phyloP scores from a whole-genome alignment of 2,797 vertebrate genomes.

The Amphiprion clarkii region DNA sequence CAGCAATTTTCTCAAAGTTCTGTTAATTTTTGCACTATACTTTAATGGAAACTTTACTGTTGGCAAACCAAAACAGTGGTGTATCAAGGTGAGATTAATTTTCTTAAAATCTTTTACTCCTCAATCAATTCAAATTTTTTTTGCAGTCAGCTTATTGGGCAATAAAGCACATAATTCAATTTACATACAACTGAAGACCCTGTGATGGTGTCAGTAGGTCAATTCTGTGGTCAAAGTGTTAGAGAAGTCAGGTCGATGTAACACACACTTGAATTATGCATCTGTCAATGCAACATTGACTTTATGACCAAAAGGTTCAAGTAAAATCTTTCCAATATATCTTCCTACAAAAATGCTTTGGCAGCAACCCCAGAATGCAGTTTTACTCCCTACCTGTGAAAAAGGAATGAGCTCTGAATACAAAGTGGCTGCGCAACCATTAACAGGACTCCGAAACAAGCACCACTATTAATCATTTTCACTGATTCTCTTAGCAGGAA shows the following conservation, averaged over 20 bases:
- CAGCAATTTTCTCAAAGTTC: too few relatives aligned
- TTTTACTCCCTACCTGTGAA: constrained; percentile 70
- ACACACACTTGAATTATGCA: constrained; percentile 41
- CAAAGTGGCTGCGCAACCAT: constrained; percentile 63
- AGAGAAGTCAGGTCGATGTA: constrained; percentile 18
- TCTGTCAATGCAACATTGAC: constrained; percentile 60
- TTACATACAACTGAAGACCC: constrained; percentile 16
- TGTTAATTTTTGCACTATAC: too few relatives aligned
- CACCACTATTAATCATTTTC: constrained; percentile 76
- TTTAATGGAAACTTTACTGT: too few relatives aligned
- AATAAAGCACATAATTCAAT: constrained; percentile 15
- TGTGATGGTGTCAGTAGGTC: constrained; percentile 18
- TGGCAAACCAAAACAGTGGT: too few relatives aligned
- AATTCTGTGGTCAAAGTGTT: constrained; percentile 29
- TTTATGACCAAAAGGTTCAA: constrained; percentile 50
- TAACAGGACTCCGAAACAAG: constrained; percentile 67
- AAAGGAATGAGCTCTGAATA: constrained; percentile 74
- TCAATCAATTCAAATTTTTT: constrained; percentile 20
- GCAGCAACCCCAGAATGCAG: constrained; percentile 55
- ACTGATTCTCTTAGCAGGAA: constrained; percentile 60
- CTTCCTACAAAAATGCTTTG: constrained; percentile 53
- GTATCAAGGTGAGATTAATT: too few relatives aligned
- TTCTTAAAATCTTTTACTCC: too few relatives aligned
- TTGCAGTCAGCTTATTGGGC: not conserved
- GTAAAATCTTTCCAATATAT: constrained; percentile 51